A percentile compares a stretch with the other conserved stretches of the same genome.
phyloP scores from a whole-genome alignment of 37 sponge, comb jelly and placozoan species.

The Theonella swinhoei region DNA sequence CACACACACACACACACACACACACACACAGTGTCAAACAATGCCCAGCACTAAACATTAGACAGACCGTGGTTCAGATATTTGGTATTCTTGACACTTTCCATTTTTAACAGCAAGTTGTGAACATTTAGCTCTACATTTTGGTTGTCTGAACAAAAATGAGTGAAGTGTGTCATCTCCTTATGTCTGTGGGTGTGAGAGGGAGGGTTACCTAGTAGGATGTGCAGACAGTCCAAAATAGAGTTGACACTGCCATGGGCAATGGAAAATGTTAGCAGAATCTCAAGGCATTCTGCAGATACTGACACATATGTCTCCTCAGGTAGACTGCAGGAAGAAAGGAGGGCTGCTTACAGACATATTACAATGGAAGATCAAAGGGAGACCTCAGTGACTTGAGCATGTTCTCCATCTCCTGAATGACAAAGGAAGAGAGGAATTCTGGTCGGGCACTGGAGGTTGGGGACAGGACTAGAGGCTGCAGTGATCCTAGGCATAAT shows the following conservation, averaged over 20 bases:
- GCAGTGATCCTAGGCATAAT: conserved; percentile 36
- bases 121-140: conserved; percentile 23
- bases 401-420: conserved; percentile 70
- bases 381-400: conserved; percentile 52
- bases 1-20: too few species aligned
- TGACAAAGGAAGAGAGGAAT: conserved; percentile 65
- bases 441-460: conserved; percentile 58
- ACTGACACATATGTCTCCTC: conserved; percentile 37
- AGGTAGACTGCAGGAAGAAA: conserved; percentile 11
- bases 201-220: conserved; percentile 43
- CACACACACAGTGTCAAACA: too few species aligned
- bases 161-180: neutral
- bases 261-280: conserved; percentile 55
- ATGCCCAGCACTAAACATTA: too few species aligned
- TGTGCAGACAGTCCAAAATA: conserved; percentile 57
- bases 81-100: conserved; percentile 32
- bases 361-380: neutral
- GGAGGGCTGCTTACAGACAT: neutral
- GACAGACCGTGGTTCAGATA: conserved; percentile 43
- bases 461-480: conserved; percentile 77
- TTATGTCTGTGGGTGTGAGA: neutral
- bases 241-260: conserved; percentile 73
- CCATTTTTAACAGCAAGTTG: conserved; percentile 45
- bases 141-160: conserved; percentile 34
- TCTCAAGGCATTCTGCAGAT: conserved; percentile 37